Evolutionary conservation across 1,140 invertebrate species (phyloP).

Genomic region (Papilio machaon): DNA sequence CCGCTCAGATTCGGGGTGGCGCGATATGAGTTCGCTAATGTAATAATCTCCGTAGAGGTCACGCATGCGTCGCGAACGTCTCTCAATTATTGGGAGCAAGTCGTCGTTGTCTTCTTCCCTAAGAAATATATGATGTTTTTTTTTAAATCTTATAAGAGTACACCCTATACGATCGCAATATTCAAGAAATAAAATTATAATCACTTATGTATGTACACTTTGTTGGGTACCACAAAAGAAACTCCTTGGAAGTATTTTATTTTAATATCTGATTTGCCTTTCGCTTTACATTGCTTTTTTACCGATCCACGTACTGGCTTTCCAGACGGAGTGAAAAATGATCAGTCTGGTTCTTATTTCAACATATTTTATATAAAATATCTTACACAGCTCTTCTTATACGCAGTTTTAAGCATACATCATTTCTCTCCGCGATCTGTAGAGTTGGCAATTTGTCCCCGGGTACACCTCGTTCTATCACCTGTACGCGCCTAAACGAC

Average conservation of each 20-base stretch:
- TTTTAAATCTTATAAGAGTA: not conserved
- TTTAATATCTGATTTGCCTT: no score
- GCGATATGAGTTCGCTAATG: constrained; percentile 86
- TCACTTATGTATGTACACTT: no score
- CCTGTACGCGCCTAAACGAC: constrained; percentile 62
- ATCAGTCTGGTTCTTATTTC: no score
- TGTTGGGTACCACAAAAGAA: no score
- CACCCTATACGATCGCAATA: no score
- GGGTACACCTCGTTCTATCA: constrained; percentile 55
- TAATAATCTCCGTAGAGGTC: constrained; percentile 87
- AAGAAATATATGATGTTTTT: constrained; percentile 20
- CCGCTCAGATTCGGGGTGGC: constrained; percentile 77
- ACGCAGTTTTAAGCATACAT: constrained; percentile 63
- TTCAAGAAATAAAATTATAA: no score
- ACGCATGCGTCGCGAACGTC: constrained; percentile 79
- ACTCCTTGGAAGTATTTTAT: no score
- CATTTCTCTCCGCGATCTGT: constrained; percentile 59
- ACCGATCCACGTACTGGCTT: no score
- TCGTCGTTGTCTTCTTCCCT: constrained; percentile 90
- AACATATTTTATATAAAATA: not conserved
- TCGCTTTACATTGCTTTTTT: no score
- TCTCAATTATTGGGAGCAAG: constrained; percentile 85
- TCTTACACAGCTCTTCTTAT: constrained; percentile 74
- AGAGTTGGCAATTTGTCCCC: constrained; percentile 58
- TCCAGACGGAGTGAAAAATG: no score